Conservation (phyloP, 2,113 vertebrate genomes). For the Lepus timidus region DNA sequence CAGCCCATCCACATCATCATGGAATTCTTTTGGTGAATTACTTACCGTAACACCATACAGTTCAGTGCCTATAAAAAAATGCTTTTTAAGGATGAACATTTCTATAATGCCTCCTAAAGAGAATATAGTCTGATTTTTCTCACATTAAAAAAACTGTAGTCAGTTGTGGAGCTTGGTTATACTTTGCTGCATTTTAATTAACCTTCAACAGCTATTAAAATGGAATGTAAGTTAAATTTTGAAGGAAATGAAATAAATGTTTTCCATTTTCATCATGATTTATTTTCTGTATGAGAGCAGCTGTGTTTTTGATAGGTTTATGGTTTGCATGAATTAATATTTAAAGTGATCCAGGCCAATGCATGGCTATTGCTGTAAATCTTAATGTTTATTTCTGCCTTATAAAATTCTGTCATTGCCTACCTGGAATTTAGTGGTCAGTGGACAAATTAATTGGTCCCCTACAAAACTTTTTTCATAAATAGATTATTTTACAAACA, state of each 20-base stretch:
- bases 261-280: slow-evolving; percentile 77
- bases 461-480: slow-evolving; percentile 73
- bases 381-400: slow-evolving; percentile 83
- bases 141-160: slow-evolving; percentile 72
- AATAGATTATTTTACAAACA: slow-evolving; percentile 81
- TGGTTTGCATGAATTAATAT: slow-evolving; percentile 92
- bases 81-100: slow-evolving; percentile 65
- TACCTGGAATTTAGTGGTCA: slow-evolving; percentile 80
- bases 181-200: slow-evolving; percentile 78
- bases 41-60: slow-evolving; percentile 12
- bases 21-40: slow-evolving; percentile 50
- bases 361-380: slow-evolving; percentile 90
- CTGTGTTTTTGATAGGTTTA: slow-evolving; percentile 86
- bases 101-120: slow-evolving; percentile 58
- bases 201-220: slow-evolving; percentile 78
- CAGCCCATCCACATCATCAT: neutral
- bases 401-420: slow-evolving; percentile 83
- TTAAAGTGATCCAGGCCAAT: slow-evolving; percentile 88
- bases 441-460: slow-evolving; percentile 80
- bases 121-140: slow-evolving; percentile 73
- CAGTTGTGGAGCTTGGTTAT: slow-evolving; percentile 67
- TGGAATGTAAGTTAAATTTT: slow-evolving; percentile 80
- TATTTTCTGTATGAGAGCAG: slow-evolving; percentile 82
- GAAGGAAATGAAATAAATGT: slow-evolving; percentile 79
- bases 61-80: slow-evolving; percentile 68